These are phyloP conservation scores for Vimba vimba DNA, from an alignment of 2,113 vertebrate species.

Conservation along the genomic window DNA sequence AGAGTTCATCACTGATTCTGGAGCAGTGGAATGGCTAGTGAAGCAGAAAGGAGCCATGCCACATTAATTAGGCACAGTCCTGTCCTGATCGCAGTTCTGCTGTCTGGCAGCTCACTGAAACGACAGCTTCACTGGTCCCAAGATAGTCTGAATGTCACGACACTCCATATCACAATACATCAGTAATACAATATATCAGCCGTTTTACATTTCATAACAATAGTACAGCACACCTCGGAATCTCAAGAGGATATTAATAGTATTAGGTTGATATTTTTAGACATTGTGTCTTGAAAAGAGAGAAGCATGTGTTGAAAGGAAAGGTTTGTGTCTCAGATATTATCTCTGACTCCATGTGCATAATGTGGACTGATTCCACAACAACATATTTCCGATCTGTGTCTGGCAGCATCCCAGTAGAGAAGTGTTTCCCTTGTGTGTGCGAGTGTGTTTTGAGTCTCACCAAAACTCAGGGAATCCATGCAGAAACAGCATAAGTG, in stretches of 20 bases:
- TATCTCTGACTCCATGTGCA: background rate
- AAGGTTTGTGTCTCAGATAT: background rate
- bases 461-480: slow-evolving; percentile 99
- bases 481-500: slow-evolving; percentile 94
- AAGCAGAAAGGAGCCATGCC: slow-evolving; percentile 60
- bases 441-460: slow-evolving; percentile 54
- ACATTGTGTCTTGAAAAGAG: no score
- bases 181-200: slow-evolving; percentile 42
- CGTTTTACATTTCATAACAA: background rate
- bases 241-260: no score
- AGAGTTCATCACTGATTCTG: slow-evolving; percentile 51
- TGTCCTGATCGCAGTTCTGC: slow-evolving; percentile 53
- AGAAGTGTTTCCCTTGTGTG: slow-evolving; percentile 16
- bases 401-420: slow-evolving; percentile 23
- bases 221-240: background rate
- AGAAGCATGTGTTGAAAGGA: background rate
- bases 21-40: slow-evolving; percentile 58
- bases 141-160: slow-evolving; percentile 48
- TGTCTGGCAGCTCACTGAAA: slow-evolving; percentile 59
- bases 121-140: slow-evolving; percentile 65
- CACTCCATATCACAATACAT: slow-evolving; percentile 57
- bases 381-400: background rate
- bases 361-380: background rate
- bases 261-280: no score
- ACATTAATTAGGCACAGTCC: slow-evolving; percentile 65